Evolutionary conservation across 2,888 invertebrate genomes (phyloP), one percentile per base, ranked within the genome.

Genomic region (Monochamus alternatus): DNA sequence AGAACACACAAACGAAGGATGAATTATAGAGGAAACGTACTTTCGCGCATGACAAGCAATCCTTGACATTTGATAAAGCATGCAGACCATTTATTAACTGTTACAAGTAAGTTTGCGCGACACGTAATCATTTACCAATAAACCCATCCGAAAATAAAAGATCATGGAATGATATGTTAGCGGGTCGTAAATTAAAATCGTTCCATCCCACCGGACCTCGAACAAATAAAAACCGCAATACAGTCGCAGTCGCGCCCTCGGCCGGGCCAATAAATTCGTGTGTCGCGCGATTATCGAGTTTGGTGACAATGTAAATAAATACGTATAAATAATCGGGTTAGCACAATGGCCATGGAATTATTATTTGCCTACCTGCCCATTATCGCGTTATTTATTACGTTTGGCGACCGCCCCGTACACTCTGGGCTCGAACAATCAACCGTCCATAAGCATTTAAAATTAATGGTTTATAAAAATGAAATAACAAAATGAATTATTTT

Each of bases 301-400:
- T 85, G 83, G 85, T 85, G 85, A 86, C 86, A 86, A 83, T 85
- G 84, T 85, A 85, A 86, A 86, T 86, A 86, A 85, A 86, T 83
- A 84, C 81, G 79, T 83, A 85, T 86, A 86, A 86, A 86, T 86
- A 86, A 86, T 85, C 85, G 82, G 82, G 80, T 83, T 83, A 83
- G 82, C 81, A 86, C 85, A 86, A 86, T 85, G 63, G 74, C 83
- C 82, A 80, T 82, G 81, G 84, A 86, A 85, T 86, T 86, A 86
- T 83, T 85, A 85, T 86, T 86, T 86, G 85, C 85, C 85, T 86
- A 86, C 84, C 85, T 84, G 83, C 81, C 84, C 83, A 86, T 86
- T 86, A 86, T 83, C 82, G 75, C 73, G 80, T 76, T 84, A 86
- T 85, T 86, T 86, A 85, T 85, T 82, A 80, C 77, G 60, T 70